phyloP scores from a whole-genome alignment of 2,797 vertebrate genomes.

The Sebastes hubbsi region DNA sequence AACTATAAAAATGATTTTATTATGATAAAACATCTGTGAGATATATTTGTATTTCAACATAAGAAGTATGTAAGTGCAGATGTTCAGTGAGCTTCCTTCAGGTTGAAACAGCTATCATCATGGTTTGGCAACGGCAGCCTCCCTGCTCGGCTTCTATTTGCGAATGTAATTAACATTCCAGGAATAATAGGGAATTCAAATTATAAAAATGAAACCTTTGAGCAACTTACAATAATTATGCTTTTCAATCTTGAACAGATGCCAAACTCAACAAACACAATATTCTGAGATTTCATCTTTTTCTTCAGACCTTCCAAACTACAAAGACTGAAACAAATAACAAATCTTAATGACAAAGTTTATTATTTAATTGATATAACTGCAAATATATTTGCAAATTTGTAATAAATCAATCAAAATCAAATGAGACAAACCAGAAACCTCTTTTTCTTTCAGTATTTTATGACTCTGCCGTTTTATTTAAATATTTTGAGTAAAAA shows the following conservation, averaged over 20 bases:
- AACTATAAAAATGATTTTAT: background rate
- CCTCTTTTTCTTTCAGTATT: background rate
- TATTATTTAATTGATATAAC: background rate
- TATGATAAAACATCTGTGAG: background rate
- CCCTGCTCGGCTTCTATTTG: conserved; percentile 24
- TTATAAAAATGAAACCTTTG: conserved; percentile 18
- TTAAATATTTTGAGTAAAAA: conserved; percentile 23
- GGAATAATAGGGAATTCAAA: conserved; percentile 44
- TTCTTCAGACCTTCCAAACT: conserved; percentile 6
- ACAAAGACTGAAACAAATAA: conserved; percentile 12
- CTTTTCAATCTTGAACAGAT: conserved; percentile 49
- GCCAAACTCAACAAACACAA: conserved; percentile 19
- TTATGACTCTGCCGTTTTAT: background rate
- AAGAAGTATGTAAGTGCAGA: background rate
- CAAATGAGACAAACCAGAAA: background rate
- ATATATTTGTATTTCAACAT: background rate
- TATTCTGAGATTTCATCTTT: background rate
- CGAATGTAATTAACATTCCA: conserved; percentile 52
- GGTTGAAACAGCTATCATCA: background rate
- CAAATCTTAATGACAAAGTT: background rate
- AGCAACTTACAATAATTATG: conserved; percentile 22
- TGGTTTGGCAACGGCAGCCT: conserved; percentile 6
- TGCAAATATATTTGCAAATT: background rate
- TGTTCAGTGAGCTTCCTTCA: background rate
- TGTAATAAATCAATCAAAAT: conserved; percentile 9